These are phyloP conservation scores for Diadumene lineata DNA, from an alignment of 92 coral and sea anemone genomes.

Conservation along the genomic window DNA sequence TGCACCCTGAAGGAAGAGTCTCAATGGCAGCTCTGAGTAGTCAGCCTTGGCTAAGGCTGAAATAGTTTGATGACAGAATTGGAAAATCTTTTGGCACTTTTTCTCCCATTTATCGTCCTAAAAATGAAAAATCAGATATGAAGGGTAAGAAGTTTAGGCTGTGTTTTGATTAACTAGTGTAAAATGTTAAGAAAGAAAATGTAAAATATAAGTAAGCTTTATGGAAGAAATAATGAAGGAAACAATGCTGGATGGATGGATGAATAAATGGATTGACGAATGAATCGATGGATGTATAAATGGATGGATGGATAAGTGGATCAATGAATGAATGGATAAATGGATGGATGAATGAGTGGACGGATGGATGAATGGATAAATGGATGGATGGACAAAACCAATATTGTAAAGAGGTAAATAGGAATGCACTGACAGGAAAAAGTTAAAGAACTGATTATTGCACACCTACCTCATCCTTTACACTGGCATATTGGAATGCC, in stretches of 20 bases:
- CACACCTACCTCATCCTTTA: constrained; percentile 76
- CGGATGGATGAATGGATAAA: too few species aligned
- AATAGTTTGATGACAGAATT: constrained; percentile 98
- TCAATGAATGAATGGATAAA: too few species aligned
- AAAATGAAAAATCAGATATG: neutral
- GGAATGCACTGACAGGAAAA: neutral
- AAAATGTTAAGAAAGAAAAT: neutral
- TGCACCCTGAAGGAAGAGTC: constrained; percentile 95
- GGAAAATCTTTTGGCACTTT: constrained; percentile 98
- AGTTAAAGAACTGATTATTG: neutral
- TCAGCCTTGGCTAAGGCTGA: constrained; percentile 96
- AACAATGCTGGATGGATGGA: too few species aligned
- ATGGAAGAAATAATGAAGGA: too few species aligned
- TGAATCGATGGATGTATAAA: too few species aligned
- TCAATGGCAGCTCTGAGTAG: constrained; percentile 86
- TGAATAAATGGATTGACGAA: too few species aligned
- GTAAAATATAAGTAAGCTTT: neutral
- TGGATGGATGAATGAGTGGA: too few species aligned
- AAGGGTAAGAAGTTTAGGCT: too few species aligned
- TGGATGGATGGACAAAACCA: too few species aligned
- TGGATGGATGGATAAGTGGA: too few species aligned
- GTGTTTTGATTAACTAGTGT: too few species aligned
- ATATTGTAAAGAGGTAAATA: neutral
- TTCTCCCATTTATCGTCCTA: constrained; percentile 99
- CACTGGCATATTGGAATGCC: constrained; percentile 85